Evolutionary conservation across 2,888 invertebrate genomes (phyloP), one percentile per base, ranked within the genome.

Genomic region (Galerucella calmariensis): DNA sequence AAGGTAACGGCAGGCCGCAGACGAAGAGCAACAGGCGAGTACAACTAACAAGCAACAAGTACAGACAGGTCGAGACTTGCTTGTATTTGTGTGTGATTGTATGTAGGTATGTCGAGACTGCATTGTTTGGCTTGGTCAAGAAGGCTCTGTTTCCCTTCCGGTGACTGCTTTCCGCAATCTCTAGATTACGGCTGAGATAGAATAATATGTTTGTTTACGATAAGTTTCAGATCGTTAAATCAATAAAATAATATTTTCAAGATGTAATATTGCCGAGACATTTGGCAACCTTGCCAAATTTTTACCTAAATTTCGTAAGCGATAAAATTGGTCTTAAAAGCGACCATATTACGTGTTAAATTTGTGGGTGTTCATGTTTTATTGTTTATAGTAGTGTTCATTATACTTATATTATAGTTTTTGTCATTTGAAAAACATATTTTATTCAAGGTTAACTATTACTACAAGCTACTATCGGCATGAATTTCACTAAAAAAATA

Each of bases 11-110:
- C 69, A 44, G 51, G 11, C 51, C 14, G 48, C 53, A 35, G 59
- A 35, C 51, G 20, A 46, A 46, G 73, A 69, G 70, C 67, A 67
- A 73, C 75, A 70, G 67, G 61, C 75, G 67, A 67, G 58, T 48
- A 69, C 73, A 41, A n/a, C n/a, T n/a, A n/a, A n/a, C n/a, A n/a
- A n/a, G n/a, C n/a, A n/a, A 41, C 8, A 78, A 71, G 65, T 48
- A 68, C 73, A 78, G 76, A 78, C 78, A 76, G 78, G 79, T 78
- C 79, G 75, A 75, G 79, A 76, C 77, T 76, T 75, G 79, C 75
- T 8, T 41, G 35, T 41, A 41, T 41, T 67, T 63, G 69, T 73
- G 69, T 73, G 71, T 63, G 67, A n/a, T n/a, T n/a, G n/a, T 73
- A 62, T 61, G 71, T 66, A 70, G 70, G 69, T 67, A 70, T 70